These are phyloP conservation scores for Cancer borealis DNA, from an alignment of 2,888 invertebrate genomes.

Conservation along the genomic window DNA sequence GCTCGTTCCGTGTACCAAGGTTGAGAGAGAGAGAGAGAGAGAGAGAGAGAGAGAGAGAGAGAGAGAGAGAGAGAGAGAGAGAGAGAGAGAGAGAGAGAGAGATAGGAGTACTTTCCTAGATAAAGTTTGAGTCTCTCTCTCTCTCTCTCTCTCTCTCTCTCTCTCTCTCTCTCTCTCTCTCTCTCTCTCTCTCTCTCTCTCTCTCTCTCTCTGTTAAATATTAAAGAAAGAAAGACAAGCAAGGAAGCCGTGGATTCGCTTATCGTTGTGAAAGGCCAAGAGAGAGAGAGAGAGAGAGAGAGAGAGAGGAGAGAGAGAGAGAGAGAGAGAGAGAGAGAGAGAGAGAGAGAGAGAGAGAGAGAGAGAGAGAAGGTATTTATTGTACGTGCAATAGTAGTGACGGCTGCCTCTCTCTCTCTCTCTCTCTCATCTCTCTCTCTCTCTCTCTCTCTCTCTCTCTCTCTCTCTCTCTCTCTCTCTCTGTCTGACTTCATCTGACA, in stretches of 20 bases:
- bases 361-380: slow-evolving; percentile 18
- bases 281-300: slow-evolving; percentile 49
- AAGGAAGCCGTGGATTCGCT: neutral
- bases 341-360: slow-evolving; percentile 4
- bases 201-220: slow-evolving; percentile 4
- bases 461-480: slow-evolving; percentile 53
- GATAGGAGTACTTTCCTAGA: neutral
- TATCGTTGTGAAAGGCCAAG: neutral
- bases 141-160: slow-evolving; percentile 6
- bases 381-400: neutral
- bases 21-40: slow-evolving; percentile 48
- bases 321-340: slow-evolving; percentile 40
- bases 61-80: neutral
- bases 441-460: slow-evolving; percentile 37
- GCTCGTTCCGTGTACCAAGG: neutral
- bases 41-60: neutral
- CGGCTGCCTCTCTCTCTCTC: neutral
- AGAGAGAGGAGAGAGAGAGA: neutral
- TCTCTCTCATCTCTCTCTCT: slow-evolving; percentile 48
- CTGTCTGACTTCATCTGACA: slow-evolving; percentile 53
- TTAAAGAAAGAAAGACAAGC: neutral
- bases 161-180: slow-evolving; percentile 16
- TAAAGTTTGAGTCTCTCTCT: neutral
- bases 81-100: neutral
- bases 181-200: slow-evolving; percentile 11